A percentile compares a stretch with the other conserved stretches of the same genome.
These are phyloP conservation scores for Bellardia bayeri DNA, from an alignment of 2,888 invertebrate species.

Conservation along the genomic window DNA sequence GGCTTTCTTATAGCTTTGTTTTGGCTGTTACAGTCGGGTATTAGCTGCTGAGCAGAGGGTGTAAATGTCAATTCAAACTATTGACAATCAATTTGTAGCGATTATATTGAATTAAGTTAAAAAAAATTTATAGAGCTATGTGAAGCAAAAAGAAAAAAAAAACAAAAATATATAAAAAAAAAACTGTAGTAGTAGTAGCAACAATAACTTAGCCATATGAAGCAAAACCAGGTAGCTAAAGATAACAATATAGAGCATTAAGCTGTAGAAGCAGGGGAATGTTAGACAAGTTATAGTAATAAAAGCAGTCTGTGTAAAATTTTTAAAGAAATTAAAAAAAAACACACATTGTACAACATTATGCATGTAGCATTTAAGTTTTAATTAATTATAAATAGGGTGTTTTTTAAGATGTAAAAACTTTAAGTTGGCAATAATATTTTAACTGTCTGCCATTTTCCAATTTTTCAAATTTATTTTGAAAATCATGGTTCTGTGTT, in stretches of 20 bases:
- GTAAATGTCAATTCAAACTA: slow-evolving; percentile 67
- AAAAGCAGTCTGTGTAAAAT: not conserved
- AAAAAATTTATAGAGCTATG: slow-evolving; percentile 59
- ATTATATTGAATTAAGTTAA: slow-evolving; percentile 63
- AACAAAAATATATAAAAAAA: not conserved
- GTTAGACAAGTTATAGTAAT: not conserved
- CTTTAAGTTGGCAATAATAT: no score
- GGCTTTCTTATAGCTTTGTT: slow-evolving; percentile 12
- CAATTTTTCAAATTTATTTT: no score
- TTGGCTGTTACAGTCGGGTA: not conserved
- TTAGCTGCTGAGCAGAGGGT: slow-evolving; percentile 12
- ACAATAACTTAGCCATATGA: slow-evolving; percentile 3
- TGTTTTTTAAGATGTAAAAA: no score
- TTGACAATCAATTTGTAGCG: slow-evolving; percentile 70
- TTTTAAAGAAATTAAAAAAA: not conserved
- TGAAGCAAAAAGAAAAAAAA: slow-evolving; percentile 25
- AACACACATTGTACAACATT: slow-evolving; percentile 8
- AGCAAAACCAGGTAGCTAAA: not conserved
- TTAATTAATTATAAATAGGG: not conserved
- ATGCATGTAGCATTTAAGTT: slow-evolving; percentile 15
- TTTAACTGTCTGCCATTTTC: no score
- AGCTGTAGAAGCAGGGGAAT: not conserved
- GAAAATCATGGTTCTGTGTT: no score
- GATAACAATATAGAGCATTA: slow-evolving; percentile 1
- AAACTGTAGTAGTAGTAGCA: not conserved